Base-by-base conservation (phyloP, 2,888 invertebrate genomes). In the Philonicus albiceps region DNA sequence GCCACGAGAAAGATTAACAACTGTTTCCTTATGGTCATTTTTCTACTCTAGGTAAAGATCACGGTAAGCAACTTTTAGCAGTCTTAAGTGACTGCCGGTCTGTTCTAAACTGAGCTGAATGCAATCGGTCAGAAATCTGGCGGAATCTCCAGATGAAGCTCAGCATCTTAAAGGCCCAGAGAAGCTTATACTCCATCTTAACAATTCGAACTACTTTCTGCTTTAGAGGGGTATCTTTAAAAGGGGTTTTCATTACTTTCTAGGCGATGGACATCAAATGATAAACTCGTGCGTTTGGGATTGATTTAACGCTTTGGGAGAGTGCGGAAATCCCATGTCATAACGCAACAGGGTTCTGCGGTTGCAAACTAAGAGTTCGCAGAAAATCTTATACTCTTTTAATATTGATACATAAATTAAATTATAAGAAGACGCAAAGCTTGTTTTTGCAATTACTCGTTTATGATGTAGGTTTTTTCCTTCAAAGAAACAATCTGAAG, bases 61-160 rank as follows among this genome's bases (percentile, higher is more conserved):
- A 37, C 49, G 49, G 30, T 81, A 16, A 53, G 19, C 81, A 81
- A 81, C 43, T 49, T 49, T 49, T 6, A 81, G 13, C 73, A 73
- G 27, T 84, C 73, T 73, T 19, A 40, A 27, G 73, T 30, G 43
- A 37, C 43, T 43, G 27, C 13, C 40, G 73, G 55, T 43, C 73
- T 73, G 43, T 19, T 84, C 43, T 73, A 73, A 43, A 84, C 84
- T 84, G 73, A 84, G 27, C 84, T 84, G 73, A 84, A n/a, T 43
- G 43, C 30, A 31, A 84, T 30, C 40, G 16, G 40, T 40, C 72
- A 4, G 27, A 22, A n/a, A 37, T 40, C 43, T 80, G 31, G 22
- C 13, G 34, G 7, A 8, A 37, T 37, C 34, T 64, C 19, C 22
- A 34, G 64, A 64, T 30, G 30, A 49, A 53, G n/a, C 22, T 78